Evolutionary conservation across 2,888 invertebrate species (phyloP), one percentile per base, ranked within the genome.

Genomic region (Lasioglossum malachurum): DNA sequence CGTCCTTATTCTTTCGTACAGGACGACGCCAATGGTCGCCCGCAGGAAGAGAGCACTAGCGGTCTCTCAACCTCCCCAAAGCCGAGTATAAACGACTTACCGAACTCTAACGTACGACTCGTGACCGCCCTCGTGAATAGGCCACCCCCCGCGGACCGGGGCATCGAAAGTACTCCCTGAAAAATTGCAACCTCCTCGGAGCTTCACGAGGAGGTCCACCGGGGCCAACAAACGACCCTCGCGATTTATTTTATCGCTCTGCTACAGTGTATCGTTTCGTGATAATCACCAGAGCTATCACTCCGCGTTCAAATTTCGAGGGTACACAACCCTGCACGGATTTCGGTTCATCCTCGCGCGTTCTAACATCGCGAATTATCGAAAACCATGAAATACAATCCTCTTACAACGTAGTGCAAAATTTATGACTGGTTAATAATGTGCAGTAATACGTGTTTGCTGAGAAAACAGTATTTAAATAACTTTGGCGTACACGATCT

Each of bases 51-150:
- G 87, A 78, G 82, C 83, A 82, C 78, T 38, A 80, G 53, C 75
- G 86, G 75, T 84, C 88, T 81, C 78, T 83, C 69, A 23, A 19
- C 69, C 80, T 79, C 82, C 75, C 80, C 81, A 14, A 23, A 41
- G 77, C 78, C 83, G 87, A 88, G 87, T 89, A 89, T 91, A 89
- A 90, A 90, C 88, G 90, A 90, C 91, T 90, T 90, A 88, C 82
- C 84, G 88, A 91, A 90, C 89, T 90, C 89, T 89, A 88, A 89
- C 85, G 80, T 89, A 89, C 87, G 89, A 89, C 80, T 89, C 82
- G 88, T 86, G 80, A 78, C 83, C 81, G 77, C 80, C 83, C 89
- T 83, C 80, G 86, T 88, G 90, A 90, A 90, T 90, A 84, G 91
- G 84, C 75, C 67, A 78, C 80, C 88, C 82, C 79, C 78, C 82